These are phyloP conservation scores for Hedya salicella DNA, from an alignment of 2,888 invertebrate genomes.

Conservation along the genomic window DNA sequence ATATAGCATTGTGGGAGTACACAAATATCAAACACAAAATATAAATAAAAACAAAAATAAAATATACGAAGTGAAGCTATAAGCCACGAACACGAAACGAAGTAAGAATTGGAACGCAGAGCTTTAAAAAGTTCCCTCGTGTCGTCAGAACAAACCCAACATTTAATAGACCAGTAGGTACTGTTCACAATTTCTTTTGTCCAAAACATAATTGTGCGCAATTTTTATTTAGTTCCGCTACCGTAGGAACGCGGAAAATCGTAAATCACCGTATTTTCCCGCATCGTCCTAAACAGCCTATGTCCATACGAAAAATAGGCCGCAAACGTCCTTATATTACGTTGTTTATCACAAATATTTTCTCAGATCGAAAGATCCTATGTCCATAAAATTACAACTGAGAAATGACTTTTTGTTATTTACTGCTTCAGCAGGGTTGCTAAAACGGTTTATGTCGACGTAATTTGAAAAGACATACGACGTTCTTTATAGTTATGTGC, in stretches of 20 bases:
- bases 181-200: constrained; percentile 36
- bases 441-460: neutral
- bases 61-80: no score
- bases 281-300: constrained; percentile 30
- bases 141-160: constrained; percentile 1
- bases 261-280: constrained; percentile 38
- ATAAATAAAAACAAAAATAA: no score
- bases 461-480: neutral
- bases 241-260: constrained; percentile 37
- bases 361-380: neutral
- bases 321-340: neutral
- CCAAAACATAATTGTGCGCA: constrained; percentile 34
- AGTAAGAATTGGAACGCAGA: no score
- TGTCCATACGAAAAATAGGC: constrained; percentile 13
- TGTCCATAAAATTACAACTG: neutral
- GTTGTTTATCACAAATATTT: neutral
- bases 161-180: constrained; percentile 5
- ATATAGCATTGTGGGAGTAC: no score
- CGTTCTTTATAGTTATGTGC: neutral
- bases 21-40: no score
- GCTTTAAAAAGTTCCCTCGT: neutral
- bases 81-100: no score
- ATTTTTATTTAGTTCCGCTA: constrained; percentile 41
- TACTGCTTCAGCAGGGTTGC: neutral
- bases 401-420: neutral